Base-by-base conservation (phyloP, 37 sponge, comb jelly and placozoan species). In the Mnemiopsis leidyi region DNA sequence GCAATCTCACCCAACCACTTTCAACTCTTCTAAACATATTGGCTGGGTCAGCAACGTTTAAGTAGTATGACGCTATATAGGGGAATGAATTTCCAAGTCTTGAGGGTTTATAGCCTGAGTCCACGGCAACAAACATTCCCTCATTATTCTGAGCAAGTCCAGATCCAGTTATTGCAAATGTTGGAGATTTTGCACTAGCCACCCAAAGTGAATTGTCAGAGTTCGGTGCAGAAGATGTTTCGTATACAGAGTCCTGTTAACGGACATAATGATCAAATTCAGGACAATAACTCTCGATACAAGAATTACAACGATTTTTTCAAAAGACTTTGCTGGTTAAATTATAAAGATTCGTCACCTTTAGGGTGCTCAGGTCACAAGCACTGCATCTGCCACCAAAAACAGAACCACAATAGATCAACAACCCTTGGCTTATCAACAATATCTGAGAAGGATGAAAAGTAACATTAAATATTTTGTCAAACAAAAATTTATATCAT, bases 381-480 rank as follows among this genome's bases (percentile, higher is more conserved):
- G 61, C 39, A 85, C 2, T 39, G 23, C 90, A 85, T 85, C 90
- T 85, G n/a, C 90, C 90, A 85, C 90, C 90, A 25, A 36, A 85
- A 23, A 39, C 90, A 85, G 90, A 85, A 25, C 90, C 90, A 85
- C 90, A 85, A 85, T 13, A 21, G 61, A 85, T 40, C 20, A 85
- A 29, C n/a, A 85, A 40, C 3, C 90, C 90, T 18, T 85, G 23
- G 39, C 35, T 85, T 21, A 85, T 85, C 90, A 85, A 39, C 5
- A 85, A 26, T 38, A 85, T 85, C 90, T 85, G 40, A n/a, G 0
- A 40, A n/a, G n/a, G n/a, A n/a, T n/a, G n/a, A 7, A n/a, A 73
- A 25, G 7, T 16, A 24, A 29, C 76, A 73, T n/a, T 16, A 21
- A n/a, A n/a, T 16, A 25, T 73, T 73, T 24, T 73, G 26, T 24